Percentiles rank a stretch among this genome's conserved stretches.
Conservation (phyloP, 53 echinoderm and acorn worm species). For the Apostichopus leukothele region DNA sequence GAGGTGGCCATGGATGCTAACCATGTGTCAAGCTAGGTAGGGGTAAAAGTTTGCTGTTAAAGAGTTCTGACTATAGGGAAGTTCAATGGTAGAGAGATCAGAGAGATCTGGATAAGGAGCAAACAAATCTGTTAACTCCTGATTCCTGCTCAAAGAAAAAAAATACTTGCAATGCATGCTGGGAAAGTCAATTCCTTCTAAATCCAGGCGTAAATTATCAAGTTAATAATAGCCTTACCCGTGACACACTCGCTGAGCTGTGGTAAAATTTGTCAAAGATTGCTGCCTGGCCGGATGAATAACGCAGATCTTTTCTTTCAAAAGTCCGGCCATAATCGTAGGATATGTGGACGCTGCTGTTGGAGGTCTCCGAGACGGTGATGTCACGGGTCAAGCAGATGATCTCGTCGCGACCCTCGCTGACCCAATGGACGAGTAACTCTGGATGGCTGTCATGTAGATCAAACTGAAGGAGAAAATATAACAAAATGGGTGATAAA, state of each 20-base stretch:
- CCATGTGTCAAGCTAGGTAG: too few relatives aligned
- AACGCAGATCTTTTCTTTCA: slow-evolving; percentile 40
- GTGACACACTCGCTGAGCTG: slow-evolving; percentile 68
- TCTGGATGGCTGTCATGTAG: slow-evolving; percentile 83
- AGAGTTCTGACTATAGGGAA: too few relatives aligned
- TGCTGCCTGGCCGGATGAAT: slow-evolving; percentile 10
- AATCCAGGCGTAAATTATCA: too few relatives aligned
- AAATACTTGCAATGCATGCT: too few relatives aligned
- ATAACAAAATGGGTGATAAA: neutral
- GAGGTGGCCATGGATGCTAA: too few relatives aligned
- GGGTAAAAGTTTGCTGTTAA: too few relatives aligned
- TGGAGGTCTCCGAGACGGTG: slow-evolving; percentile 47
- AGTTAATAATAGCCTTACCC: slow-evolving; percentile 59
- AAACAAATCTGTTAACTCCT: too few relatives aligned
- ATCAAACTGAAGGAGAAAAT: slow-evolving; percentile 56
- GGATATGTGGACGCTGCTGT: slow-evolving; percentile 70
- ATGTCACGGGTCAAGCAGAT: slow-evolving; percentile 84
- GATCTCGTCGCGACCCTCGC: slow-evolving; percentile 74
- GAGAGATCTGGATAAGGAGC: too few relatives aligned
- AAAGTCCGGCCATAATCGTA: slow-evolving; percentile 77
- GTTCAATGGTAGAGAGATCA: too few relatives aligned
- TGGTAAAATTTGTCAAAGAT: slow-evolving; percentile 83
- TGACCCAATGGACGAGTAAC: slow-evolving; percentile 97
- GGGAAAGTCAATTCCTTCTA: too few relatives aligned
- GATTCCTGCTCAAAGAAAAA: too few relatives aligned